phyloP scores from a whole-genome alignment of 2,888 invertebrate species.

The Litoditis marina region DNA sequence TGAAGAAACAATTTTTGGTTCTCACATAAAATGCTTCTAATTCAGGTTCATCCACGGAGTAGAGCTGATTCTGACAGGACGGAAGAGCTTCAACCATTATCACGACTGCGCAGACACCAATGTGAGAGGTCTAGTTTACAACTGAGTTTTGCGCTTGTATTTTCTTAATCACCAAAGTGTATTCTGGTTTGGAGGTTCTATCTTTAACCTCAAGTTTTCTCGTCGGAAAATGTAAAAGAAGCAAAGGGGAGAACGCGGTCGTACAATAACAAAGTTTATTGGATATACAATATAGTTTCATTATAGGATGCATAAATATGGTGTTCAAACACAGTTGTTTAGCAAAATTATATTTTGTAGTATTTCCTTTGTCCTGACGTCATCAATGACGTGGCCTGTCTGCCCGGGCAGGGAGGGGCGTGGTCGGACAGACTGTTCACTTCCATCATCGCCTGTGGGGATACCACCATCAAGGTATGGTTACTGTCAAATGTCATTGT shows the following conservation, averaged over 20 bases:
- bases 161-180: too few species aligned
- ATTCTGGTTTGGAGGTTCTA: too few species aligned
- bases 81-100: constrained; percentile 74
- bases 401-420: constrained; percentile 65
- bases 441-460: constrained; percentile 78
- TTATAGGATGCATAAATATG: too few species aligned
- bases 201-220: too few species aligned
- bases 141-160: neutral
- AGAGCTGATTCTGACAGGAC: constrained; percentile 82
- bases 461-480: constrained; percentile 73
- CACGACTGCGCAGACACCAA: constrained; percentile 83
- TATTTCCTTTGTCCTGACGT: constrained; percentile 84
- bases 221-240: too few species aligned
- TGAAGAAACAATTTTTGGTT: too few species aligned
- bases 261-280: too few species aligned
- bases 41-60: constrained; percentile 68
- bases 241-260: too few species aligned
- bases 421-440: constrained; percentile 63
- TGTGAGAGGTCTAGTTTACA: constrained; percentile 33
- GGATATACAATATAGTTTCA: too few species aligned
- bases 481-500: neutral
- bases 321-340: too few species aligned
- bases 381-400: constrained; percentile 78
- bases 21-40: too few species aligned
- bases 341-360: too few species aligned